A percentile compares a stretch with the other conserved stretches of the same genome.
Evolutionary conservation across 2,888 invertebrate genomes (phyloP).

Genomic region (Enchytraeus crypticus): DNA sequence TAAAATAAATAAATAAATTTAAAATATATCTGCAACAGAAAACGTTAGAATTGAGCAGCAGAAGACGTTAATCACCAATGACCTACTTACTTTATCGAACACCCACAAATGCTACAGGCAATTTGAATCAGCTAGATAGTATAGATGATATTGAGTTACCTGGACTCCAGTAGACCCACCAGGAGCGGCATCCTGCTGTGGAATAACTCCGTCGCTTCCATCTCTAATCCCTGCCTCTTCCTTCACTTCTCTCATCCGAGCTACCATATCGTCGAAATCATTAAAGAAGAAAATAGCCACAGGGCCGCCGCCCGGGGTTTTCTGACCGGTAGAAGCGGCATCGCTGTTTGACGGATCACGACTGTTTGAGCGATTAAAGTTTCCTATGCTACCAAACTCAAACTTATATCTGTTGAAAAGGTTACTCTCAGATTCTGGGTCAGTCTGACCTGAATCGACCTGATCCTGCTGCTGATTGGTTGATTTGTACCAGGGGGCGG

Average conservation of each 20-base stretch:
- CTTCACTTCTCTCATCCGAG: conserved; percentile 2
- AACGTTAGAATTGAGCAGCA: too few species aligned
- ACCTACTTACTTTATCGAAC: too few species aligned
- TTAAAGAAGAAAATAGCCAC: conserved; percentile 7
- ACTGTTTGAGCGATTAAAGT: conserved; percentile 4
- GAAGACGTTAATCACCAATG: too few species aligned
- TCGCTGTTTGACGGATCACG: not conserved
- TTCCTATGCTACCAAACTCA: conserved; percentile 8
- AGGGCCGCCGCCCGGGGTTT: not conserved
- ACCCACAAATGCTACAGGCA: too few species aligned
- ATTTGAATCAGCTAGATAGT: too few species aligned
- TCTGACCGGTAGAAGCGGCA: not conserved
- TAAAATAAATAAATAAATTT: too few species aligned
- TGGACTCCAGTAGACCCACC: too few species aligned
- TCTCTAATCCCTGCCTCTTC: not conserved
- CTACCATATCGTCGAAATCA: conserved; percentile 15
- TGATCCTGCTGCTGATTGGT: not conserved
- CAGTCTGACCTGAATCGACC: not conserved
- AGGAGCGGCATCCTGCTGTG: too few species aligned
- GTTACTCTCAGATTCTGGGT: conserved; percentile 1
- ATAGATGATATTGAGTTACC: too few species aligned
- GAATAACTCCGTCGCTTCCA: too few species aligned
- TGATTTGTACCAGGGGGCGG: not conserved
- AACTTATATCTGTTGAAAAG: conserved; percentile 9
- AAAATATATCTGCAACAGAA: too few species aligned